These are phyloP conservation scores for Cavia porcellus DNA, from an alignment of 2,113 vertebrate genomes.

Conservation along the genomic window DNA sequence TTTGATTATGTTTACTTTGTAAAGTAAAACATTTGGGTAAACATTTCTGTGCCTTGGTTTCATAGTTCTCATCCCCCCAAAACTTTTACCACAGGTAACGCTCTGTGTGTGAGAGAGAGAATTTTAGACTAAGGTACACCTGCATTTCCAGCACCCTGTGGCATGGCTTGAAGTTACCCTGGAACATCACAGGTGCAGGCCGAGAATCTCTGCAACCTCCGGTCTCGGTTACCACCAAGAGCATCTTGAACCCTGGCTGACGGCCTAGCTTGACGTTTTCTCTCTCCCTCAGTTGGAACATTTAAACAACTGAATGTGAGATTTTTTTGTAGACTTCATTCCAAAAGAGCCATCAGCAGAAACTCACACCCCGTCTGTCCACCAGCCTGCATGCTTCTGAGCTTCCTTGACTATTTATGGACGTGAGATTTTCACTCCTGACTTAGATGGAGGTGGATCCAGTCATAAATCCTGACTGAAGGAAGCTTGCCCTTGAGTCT, in stretches of 20 bases:
- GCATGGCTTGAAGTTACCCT: not conserved
- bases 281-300: not conserved
- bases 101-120: not conserved
- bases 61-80: not conserved
- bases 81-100: not conserved
- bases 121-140: not conserved
- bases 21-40: not conserved
- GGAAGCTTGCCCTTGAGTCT: not conserved
- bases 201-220: slow-evolving; percentile 13
- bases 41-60: not conserved
- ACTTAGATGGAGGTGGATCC: not conserved
- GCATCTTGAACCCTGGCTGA: not conserved
- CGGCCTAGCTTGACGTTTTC: not conserved
- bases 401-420: not conserved
- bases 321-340: not conserved
- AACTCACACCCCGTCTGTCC: not conserved
- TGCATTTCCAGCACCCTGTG: not conserved
- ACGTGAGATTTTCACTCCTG: not conserved
- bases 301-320: not conserved
- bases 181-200: not conserved
- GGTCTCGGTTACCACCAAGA: not conserved
- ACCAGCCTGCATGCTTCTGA: not conserved
- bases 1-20: slow-evolving; percentile 19
- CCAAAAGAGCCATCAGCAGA: not conserved
- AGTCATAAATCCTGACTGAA: not conserved